Conservation (phyloP, 2,113 vertebrate species). For the Synodontis membranacea region DNA sequence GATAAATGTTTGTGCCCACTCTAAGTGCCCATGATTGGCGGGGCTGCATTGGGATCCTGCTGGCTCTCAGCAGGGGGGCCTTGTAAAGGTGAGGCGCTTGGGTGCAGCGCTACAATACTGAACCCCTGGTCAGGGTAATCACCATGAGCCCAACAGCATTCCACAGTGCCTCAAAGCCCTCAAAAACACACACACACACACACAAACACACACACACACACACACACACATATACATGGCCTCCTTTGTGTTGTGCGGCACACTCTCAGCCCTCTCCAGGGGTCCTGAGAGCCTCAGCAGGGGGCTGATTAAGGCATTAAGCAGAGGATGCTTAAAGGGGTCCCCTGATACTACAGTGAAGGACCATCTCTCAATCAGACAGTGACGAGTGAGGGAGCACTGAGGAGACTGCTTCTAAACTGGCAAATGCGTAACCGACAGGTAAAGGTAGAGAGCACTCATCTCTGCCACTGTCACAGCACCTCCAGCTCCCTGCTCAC, state of each 20-base stretch:
- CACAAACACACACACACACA: constrained; percentile 1
- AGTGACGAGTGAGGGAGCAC: not conserved
- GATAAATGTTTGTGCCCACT: constrained; percentile 45
- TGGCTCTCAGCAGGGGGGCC: constrained; percentile 61
- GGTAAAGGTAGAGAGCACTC: not conserved
- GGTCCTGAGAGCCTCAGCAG: constrained; percentile 70
- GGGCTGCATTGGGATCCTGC: constrained; percentile 60
- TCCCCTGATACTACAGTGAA: constrained; percentile 59
- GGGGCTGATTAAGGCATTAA: constrained; percentile 77
- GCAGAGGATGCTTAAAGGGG: constrained; percentile 59
- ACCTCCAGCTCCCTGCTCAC: not conserved
- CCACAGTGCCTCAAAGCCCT: constrained; percentile 58
- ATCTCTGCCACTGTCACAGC: not conserved
- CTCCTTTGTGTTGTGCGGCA: constrained; percentile 19
- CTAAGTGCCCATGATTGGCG: constrained; percentile 60
- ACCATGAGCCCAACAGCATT: constrained; percentile 73
- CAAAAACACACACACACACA: constrained; percentile 13
- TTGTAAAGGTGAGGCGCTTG: constrained; percentile 74
- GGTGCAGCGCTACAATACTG: constrained; percentile 67
- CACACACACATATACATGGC: not conserved
- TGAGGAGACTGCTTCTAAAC: not conserved
- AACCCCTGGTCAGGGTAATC: constrained; percentile 73
- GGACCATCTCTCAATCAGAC: constrained; percentile 39
- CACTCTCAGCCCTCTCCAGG: constrained; percentile 56
- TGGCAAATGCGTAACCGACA: too few species aligned